These are phyloP conservation scores for Hypselothyrea guttata DNA, from an alignment of 2,888 invertebrate species.

Conservation along the genomic window DNA sequence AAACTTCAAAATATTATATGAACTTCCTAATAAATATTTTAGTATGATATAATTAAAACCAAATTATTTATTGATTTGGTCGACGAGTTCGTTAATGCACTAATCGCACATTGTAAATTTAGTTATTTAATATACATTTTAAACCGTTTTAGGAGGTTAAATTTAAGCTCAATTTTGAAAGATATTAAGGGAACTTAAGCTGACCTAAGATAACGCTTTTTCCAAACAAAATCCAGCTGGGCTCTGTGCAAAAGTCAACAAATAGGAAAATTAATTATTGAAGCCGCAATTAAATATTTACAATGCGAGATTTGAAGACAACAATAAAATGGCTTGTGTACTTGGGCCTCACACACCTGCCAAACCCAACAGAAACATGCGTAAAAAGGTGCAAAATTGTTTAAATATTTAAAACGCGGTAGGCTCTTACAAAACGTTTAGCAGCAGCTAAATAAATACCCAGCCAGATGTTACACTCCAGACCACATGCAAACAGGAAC, in stretches of 20 bases:
- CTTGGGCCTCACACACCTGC: constrained; percentile 1
- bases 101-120: too few species aligned
- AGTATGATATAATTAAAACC: too few species aligned
- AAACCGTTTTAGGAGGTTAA: too few species aligned
- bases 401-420: constrained; percentile 65
- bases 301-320: constrained; percentile 33
- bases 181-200: too few species aligned
- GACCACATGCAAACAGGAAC: too few species aligned
- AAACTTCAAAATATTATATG: too few species aligned
- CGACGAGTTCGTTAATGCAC: too few species aligned
- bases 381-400: constrained; percentile 59
- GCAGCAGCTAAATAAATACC: constrained; percentile 45
- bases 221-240: constrained; percentile 6
- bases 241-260: constrained; percentile 19
- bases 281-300: constrained; percentile 67
- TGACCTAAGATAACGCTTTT: too few species aligned
- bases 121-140: too few species aligned
- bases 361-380: constrained; percentile 4
- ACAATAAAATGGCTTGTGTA: constrained; percentile 40
- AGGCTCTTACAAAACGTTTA: constrained; percentile 46
- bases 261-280: constrained; percentile 33
- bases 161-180: too few species aligned
- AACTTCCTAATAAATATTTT: too few species aligned
- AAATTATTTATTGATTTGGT: too few species aligned
- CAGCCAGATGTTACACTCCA: constrained; percentile 17